Percentiles rank a stretch among this genome's conserved stretches.
Conservation (phyloP, 2,888 invertebrate species). For the Campoletis raptor region DNA sequence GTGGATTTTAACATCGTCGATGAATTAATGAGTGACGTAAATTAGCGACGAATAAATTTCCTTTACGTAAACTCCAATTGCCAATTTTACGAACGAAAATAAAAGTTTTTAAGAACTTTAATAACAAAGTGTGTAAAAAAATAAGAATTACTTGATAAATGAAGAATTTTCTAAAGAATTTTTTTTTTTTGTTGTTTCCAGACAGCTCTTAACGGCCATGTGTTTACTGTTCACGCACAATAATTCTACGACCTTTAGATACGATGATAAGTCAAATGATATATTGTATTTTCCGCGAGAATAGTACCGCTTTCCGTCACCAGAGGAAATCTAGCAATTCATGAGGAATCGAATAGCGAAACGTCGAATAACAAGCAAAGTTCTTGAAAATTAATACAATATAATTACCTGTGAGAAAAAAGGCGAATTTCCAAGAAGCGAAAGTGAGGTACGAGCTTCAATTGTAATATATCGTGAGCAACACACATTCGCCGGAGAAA, state of each 20-base stretch:
- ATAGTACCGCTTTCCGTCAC: conserved; percentile 2
- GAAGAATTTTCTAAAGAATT: neutral
- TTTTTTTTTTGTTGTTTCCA: neutral
- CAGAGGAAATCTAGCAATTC: neutral
- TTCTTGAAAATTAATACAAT: neutral
- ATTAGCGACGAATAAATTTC: neutral
- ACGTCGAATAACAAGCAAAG: neutral
- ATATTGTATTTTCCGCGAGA: neutral
- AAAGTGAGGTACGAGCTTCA: neutral
- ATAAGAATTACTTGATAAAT: neutral
- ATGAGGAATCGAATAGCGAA: neutral
- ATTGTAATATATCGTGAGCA: neutral
- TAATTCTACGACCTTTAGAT: conserved; percentile 3
- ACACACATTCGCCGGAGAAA: neutral
- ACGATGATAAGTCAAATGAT: neutral
- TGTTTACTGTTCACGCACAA: neutral
- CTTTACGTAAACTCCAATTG: neutral
- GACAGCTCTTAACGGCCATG: neutral
- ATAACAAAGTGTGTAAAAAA: neutral
- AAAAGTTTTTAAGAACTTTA: neutral
- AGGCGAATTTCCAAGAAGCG: neutral
- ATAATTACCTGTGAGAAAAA: neutral
- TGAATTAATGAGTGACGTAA: neutral
- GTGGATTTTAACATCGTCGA: neutral
- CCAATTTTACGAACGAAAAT: neutral